Percentiles rank a stretch among this genome's conserved stretches.
Evolutionary conservation across 2,888 invertebrate genomes (phyloP).

Genomic region (Noctua janthina): DNA sequence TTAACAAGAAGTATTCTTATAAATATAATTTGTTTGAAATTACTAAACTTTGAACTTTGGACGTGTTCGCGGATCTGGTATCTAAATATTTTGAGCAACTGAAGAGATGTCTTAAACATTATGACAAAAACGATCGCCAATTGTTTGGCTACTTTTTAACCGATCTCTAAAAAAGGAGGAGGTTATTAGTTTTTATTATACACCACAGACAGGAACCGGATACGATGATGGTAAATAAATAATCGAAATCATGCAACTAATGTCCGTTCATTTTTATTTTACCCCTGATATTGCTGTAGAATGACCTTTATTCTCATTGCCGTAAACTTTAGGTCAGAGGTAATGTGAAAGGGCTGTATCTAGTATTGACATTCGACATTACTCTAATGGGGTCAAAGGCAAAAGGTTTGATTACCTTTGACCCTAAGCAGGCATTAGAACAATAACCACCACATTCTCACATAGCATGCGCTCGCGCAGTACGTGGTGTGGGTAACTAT

Average conservation of each 20-base stretch:
- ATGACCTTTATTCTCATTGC: not conserved
- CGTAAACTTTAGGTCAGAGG: no score
- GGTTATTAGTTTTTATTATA: not conserved
- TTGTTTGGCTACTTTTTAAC: not conserved
- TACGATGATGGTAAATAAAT: not conserved
- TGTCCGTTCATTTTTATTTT: not conserved
- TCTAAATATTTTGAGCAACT: no score
- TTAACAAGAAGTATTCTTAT: not conserved
- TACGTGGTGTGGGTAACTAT: slow-evolving; percentile 63
- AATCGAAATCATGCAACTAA: not conserved
- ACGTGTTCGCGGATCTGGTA: not conserved
- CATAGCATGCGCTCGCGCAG: slow-evolving; percentile 20
- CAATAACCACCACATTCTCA: slow-evolving; percentile 27
- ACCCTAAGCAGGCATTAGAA: slow-evolving; percentile 27
- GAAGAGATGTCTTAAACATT: not conserved
- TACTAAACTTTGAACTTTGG: not conserved
- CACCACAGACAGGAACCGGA: not conserved
- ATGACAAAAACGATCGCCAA: not conserved
- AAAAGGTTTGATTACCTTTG: slow-evolving; percentile 5
- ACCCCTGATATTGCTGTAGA: not conserved
- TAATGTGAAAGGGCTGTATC: not conserved
- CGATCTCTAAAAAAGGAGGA: no score
- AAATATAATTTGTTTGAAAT: not conserved
- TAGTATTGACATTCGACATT: not conserved
- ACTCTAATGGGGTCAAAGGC: slow-evolving; percentile 29